Evolutionary conservation across 2,113 vertebrate genomes (phyloP), one percentile per base, ranked within the genome.

Genomic region (Casuarius casuarius): DNA sequence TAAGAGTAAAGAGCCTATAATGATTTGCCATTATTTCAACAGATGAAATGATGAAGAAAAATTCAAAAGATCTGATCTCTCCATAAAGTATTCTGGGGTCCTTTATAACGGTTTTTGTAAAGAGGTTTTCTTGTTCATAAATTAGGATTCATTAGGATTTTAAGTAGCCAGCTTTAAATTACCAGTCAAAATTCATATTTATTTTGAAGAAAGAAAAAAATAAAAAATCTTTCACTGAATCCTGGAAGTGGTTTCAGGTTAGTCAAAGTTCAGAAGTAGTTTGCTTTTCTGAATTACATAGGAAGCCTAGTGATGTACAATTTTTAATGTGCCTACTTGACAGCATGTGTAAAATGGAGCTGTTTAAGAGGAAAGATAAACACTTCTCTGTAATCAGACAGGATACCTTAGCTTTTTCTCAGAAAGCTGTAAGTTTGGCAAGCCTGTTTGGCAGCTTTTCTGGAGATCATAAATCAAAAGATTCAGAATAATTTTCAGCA

Each of bases 401-500:
- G 58, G 58, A 78, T 38, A 68, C 66, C 52, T 70, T 4, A 1
- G 54, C 28, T 88, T 77, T 54, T 79, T 44, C 70, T 71, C 14
- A 1, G 48, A 88, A 88, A 94, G 75, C 31, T 71, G 52, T 20
- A 16, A 5, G 54, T 44, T 82, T 40, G 25, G 77, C 54, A 72
- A 81, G 77, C 65, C 62, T 87, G 85, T 87, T 59, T 46, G 77
- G 85, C 78, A 91, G 81, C 84, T 94, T 92, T 74, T 71, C 9
- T 74, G 72, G 62, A 72, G 61, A 84, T 70, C 87, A 72, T 78
- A 97, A 96, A 95, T 84, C 80, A 91, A 93, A 95, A 90, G 76
- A 82, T 44, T 87, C 42, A 48, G 67, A 92, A 40, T 59, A 58
- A 67, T 84, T 84, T 84, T 51, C 51, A 84, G 70, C n/a, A 49